These are phyloP conservation scores for Drosophila nigricruria DNA, from an alignment of 2,888 invertebrate genomes.

Conservation along the genomic window DNA sequence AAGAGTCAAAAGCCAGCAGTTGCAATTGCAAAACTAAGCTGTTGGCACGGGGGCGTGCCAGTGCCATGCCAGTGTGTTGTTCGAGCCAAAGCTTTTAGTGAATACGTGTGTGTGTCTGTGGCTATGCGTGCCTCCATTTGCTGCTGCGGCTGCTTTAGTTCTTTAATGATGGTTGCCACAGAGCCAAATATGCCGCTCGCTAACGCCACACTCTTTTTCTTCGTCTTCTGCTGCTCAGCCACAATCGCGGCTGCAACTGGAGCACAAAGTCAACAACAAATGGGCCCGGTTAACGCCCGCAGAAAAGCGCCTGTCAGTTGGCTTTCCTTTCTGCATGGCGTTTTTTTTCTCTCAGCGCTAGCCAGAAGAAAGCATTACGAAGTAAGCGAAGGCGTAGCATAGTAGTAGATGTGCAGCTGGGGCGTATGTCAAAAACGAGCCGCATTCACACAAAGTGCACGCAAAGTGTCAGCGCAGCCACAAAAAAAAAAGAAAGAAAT, in stretches of 20 bases:
- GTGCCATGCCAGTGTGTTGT: slow-evolving; percentile 27
- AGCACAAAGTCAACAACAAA: slow-evolving; percentile 79
- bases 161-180: slow-evolving; percentile 73
- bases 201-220: slow-evolving; percentile 22
- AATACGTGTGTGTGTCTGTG: slow-evolving; percentile 21
- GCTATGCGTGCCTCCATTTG: slow-evolving; percentile 22
- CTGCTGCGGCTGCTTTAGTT: slow-evolving; percentile 60
- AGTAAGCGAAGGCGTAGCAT: slow-evolving; percentile 20
- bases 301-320: slow-evolving; percentile 51
- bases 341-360: slow-evolving; percentile 10
- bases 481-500: not conserved
- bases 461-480: slow-evolving; percentile 55
- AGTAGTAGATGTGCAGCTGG: not conserved
- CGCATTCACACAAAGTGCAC: slow-evolving; percentile 31
- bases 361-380: slow-evolving; percentile 34
- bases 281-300: slow-evolving; percentile 73
- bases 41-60: not conserved
- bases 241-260: slow-evolving; percentile 65
- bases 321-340: not conserved
- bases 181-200: slow-evolving; percentile 69
- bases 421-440: slow-evolving; percentile 17
- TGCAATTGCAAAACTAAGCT: slow-evolving; percentile 16
- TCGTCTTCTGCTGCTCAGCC: slow-evolving; percentile 19
- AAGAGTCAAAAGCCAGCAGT: slow-evolving; percentile 60
- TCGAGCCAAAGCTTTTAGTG: slow-evolving; percentile 30